A percentile compares a stretch with the other conserved stretches of the same genome.
Evolutionary conservation across 2,113 vertebrate genomes (phyloP).

Genomic region (Calonectris borealis): DNA sequence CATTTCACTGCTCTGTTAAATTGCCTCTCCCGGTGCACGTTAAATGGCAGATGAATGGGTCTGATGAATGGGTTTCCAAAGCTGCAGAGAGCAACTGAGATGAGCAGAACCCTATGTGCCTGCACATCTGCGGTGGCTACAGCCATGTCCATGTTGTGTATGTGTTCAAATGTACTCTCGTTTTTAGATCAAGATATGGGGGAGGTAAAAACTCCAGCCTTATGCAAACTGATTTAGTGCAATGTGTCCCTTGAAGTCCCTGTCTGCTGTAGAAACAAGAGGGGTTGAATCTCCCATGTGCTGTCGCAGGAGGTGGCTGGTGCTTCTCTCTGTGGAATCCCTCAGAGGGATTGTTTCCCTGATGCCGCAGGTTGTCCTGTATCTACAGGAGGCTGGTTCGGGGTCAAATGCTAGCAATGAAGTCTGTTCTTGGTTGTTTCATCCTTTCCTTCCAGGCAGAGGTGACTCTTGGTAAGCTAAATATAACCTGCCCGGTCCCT

Average conservation of each 20-base stretch:
- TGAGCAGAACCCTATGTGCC: background rate
- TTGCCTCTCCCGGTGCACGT: background rate
- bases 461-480: background rate
- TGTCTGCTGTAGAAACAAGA: background rate
- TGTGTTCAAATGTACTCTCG: rapidly evolving
- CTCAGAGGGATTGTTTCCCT: background rate
- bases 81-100: background rate
- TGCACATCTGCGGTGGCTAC: background rate
- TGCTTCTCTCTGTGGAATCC: background rate
- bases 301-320: background rate
- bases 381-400: background rate
- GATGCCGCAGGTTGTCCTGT: background rate
- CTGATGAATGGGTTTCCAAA: background rate
- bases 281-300: background rate
- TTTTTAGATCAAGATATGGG: background rate
- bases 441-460: background rate
- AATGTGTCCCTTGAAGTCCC: background rate
- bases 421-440: background rate
- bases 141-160: rapidly evolving
- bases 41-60: background rate
- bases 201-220: background rate
- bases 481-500: background rate
- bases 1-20: background rate
- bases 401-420: background rate
- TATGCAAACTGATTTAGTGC: background rate